A percentile compares a stretch with the other conserved stretches of the same genome.
These are phyloP conservation scores for Pseudococcus viburni DNA, from an alignment of 2,888 invertebrate genomes.

Conservation along the genomic window DNA sequence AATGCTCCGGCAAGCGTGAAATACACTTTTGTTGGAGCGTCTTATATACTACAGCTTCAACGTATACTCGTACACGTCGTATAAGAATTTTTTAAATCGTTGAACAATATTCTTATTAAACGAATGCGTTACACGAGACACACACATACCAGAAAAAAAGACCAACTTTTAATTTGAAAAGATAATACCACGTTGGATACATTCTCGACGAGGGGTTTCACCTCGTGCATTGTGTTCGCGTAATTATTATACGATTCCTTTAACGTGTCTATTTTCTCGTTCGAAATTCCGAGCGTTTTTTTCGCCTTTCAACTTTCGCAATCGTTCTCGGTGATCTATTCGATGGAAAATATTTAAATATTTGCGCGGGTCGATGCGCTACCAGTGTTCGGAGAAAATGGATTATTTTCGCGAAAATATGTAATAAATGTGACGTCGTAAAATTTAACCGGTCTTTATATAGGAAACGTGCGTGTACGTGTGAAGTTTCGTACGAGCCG, in stretches of 20 bases:
- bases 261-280: neutral
- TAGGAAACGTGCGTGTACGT: neutral
- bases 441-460: neutral
- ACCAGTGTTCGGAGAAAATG: neutral
- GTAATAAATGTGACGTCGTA: neutral
- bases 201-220: slow-evolving; percentile 5
- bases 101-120: slow-evolving; percentile 18
- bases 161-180: slow-evolving; percentile 14
- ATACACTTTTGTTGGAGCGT: slow-evolving; percentile 21
- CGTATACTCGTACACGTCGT: neutral
- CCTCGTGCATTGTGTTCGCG: neutral
- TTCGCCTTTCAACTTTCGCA: neutral
- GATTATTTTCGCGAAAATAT: slow-evolving; percentile 15
- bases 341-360: neutral
- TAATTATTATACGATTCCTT: neutral
- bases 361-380: neutral
- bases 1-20: slow-evolving; percentile 43
- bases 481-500: neutral
- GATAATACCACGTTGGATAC: neutral
- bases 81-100: slow-evolving; percentile 23
- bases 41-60: neutral
- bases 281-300: too few species aligned
- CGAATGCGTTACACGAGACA: neutral
- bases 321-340: neutral
- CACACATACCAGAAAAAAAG: neutral